Base-by-base conservation (phyloP, 1,140 invertebrate genomes). In the Orius insidiosus region DNA sequence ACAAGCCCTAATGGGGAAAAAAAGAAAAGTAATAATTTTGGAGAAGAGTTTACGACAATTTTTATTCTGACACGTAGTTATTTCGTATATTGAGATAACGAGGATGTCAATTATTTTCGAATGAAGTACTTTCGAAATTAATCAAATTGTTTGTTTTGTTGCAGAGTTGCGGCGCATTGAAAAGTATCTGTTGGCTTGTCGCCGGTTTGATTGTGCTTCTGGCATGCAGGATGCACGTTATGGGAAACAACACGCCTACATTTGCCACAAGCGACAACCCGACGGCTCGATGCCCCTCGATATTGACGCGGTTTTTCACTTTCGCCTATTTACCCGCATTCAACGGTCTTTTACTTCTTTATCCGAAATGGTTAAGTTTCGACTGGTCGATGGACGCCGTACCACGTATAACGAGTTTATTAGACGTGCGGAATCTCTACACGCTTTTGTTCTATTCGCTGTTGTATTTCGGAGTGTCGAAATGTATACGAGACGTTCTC, bases 331-430 rank as follows among this genome's bases (percentile, higher is more conserved):
- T 95, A 39, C 88, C 88, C 1, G 76, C 80, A 4, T 81, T 89
- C 53, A 93, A 92, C 62, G 76, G 85, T 49, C 70, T 74, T 56
- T 72, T 95, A 53, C 62, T 95, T 18, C 58, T 92, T 1, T 85
- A 74, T 55, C 89, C 89, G 6, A 72, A 73, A 51, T 74, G 75
- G 38, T 64, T 95, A 19, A 89, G 86, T 59, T 94, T 92, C 60
- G 89, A 95, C 59, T 95, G 89, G 89, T 88, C 86, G 3, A 94
- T 94, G 89, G 87, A 89, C 53, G 77, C 88, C 1, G 76, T 95
- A 52, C 84, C 87, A 1, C 68, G 83, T 44, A 72, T 95, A 48
- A 75, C 70, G 1, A 70, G 72, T 4, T 41, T 85, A 3, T 66
- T 69, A 46, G 89, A 95, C 63, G 59, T 69, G 0, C 66, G 88